These are phyloP conservation scores for Amazona guildingii DNA, from an alignment of 2,113 vertebrate species.

Conservation along the genomic window DNA sequence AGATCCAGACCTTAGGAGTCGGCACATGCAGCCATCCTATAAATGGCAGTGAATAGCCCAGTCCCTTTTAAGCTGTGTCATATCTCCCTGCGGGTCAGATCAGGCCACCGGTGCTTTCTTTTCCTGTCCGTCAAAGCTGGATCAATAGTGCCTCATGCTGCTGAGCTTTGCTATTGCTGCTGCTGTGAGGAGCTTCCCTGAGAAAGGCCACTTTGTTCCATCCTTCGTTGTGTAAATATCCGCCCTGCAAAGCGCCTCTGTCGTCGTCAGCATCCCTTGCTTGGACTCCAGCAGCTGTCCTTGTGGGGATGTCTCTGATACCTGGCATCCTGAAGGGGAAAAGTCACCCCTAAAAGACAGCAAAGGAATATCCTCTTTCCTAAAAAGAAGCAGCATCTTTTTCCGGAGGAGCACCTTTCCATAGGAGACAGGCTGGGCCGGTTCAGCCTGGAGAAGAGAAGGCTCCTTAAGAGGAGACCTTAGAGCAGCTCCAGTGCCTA, in stretches of 20 bases:
- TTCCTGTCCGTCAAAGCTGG: neutral
- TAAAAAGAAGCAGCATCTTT: neutral
- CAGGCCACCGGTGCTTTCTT: neutral
- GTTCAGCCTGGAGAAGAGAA: neutral
- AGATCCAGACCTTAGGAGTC: neutral
- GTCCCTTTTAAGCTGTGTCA: neutral
- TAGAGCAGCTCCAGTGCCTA: neutral
- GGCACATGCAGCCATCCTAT: neutral
- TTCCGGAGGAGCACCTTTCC: neutral
- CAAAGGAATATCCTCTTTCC: neutral
- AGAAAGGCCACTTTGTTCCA: accelerated
- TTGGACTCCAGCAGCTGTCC: neutral
- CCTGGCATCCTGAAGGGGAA: neutral
- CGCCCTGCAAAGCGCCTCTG: accelerated
- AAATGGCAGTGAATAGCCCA: neutral
- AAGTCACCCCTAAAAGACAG: neutral
- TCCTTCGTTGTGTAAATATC: neutral
- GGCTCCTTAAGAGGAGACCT: neutral
- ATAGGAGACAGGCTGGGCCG: neutral
- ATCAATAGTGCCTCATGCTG: constrained; percentile 51
- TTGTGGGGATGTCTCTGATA: neutral
- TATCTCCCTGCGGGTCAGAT: neutral
- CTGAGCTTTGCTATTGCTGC: constrained; percentile 30
- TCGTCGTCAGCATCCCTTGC: accelerated
- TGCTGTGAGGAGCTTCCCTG: neutral